Conservation (phyloP, 2,113 vertebrate genomes). For the Alaudala cheleensis region DNA sequence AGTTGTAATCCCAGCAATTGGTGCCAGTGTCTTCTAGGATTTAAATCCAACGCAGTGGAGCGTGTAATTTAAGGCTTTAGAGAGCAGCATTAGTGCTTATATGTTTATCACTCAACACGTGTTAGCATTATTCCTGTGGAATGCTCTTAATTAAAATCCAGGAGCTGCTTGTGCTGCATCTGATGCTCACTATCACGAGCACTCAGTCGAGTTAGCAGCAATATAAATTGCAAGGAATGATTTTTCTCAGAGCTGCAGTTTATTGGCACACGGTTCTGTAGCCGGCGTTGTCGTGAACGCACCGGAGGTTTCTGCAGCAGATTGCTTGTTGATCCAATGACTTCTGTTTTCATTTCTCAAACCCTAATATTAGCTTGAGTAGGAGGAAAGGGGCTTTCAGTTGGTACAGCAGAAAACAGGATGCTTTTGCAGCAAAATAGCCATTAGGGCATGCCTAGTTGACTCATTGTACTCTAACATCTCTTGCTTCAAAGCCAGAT, state of each 20-base stretch:
- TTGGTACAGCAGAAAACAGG: background rate
- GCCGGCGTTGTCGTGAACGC: background rate
- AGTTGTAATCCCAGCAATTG: conserved; percentile 26
- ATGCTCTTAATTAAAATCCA: conserved; percentile 47
- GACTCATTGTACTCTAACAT: background rate
- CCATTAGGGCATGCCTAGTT: background rate
- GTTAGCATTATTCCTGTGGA: conserved; percentile 41
- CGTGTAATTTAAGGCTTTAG: conserved; percentile 29
- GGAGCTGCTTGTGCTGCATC: background rate
- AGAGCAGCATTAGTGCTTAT: background rate
- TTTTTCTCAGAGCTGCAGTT: background rate
- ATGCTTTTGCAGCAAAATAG: background rate
- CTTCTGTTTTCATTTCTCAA: background rate
- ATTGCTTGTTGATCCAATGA: background rate
- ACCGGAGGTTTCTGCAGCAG: background rate
- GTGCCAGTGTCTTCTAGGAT: conserved; percentile 28
- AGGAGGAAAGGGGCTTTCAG: background rate
- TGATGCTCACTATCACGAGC: background rate
- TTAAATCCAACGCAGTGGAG: background rate
- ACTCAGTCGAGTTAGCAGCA: background rate
- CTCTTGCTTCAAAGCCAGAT: background rate
- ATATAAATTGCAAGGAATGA: background rate
- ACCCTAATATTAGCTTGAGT: background rate
- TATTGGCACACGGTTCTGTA: background rate
- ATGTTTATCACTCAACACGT: conserved; percentile 11